Base-by-base conservation (phyloP, 2,888 invertebrate species). In the Malacosoma neustria region DNA sequence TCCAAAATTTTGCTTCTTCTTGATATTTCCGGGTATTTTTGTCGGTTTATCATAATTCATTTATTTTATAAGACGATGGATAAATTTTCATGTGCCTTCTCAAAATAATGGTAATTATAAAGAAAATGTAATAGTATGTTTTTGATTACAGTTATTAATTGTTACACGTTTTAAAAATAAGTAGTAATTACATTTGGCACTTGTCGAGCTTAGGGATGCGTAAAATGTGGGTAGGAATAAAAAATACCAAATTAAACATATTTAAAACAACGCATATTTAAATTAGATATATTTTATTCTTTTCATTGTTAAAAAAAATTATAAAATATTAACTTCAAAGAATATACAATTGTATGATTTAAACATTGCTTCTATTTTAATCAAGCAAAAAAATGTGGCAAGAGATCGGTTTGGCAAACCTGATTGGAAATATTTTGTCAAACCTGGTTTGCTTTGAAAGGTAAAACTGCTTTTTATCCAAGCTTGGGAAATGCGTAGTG, bases 1-100 rank as follows among this genome's bases (percentile, higher is more conserved):
- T 43, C 37, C 37, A 38, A 13, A 11, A 37, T 36, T 58, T 55
- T 45, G 61, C 57, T 61, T 57, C 44, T 54, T 50, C 22, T 5
- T 22, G 9, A 9, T 22, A 3, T 22, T 22, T 22, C 22, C 9
- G 9, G 5, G 22, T 22, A 2, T 45, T 43, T 57, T 56, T 41
- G 54, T 57, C 54, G 60, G 58, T 57, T 51, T 57, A 51, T 60
- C 55, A 51, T 46, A 59, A 62, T 74, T 75, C 58, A 69, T 84
- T 80, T 75, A 62, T 80, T 22, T 80, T 68, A 54, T 81, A 84
- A 80, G 75, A 46, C 36, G 13, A 14, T 13, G n/a, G 14, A 54
- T 47, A 68, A 73, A 72, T 68, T 80, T 82, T 76, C 84, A 85
- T 84, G 85, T 85, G 85, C 85, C 85, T 85, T 85, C 79, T 76